These are phyloP conservation scores for Drepanosiphum platanoidis DNA, from an alignment of 2,888 invertebrate genomes.

Conservation along the genomic window DNA sequence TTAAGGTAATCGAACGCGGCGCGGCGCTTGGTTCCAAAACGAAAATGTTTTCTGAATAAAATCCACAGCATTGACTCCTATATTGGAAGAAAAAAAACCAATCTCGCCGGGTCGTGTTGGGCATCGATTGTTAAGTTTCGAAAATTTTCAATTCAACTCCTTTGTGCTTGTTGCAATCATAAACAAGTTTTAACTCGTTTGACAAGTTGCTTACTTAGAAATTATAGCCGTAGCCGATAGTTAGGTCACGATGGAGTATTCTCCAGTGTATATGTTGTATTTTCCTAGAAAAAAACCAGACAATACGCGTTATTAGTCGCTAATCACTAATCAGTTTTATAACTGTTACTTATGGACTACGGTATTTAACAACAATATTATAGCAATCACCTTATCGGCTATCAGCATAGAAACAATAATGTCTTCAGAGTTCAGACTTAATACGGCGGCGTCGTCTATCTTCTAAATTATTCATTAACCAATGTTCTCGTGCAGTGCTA, in stretches of 20 bases:
- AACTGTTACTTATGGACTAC: constrained; percentile 25
- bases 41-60: too few species aligned
- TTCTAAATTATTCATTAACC: not conserved
- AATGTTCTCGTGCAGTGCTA: not conserved
- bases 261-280: not conserved
- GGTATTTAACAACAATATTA: not conserved
- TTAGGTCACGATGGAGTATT: constrained; percentile 42
- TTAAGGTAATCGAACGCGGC: not conserved
- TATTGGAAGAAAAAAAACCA: not conserved
- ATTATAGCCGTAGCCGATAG: constrained; percentile 25
- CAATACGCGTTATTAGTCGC: constrained; percentile 11
- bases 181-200: constrained; percentile 54
- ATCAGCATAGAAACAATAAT: not conserved
- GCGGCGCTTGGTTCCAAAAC: too few species aligned
- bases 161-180: not conserved
- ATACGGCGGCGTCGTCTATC: not conserved
- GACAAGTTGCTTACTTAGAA: constrained; percentile 47
- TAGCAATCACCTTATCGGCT: not conserved
- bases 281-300: constrained; percentile 25
- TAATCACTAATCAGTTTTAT: constrained; percentile 29
- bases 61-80: too few species aligned
- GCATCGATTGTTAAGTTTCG: constrained; percentile 7
- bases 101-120: not conserved
- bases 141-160: not conserved
- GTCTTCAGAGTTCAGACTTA: not conserved